Conservation (phyloP, 2,113 vertebrate species). For the Erythrocebus patas region DNA sequence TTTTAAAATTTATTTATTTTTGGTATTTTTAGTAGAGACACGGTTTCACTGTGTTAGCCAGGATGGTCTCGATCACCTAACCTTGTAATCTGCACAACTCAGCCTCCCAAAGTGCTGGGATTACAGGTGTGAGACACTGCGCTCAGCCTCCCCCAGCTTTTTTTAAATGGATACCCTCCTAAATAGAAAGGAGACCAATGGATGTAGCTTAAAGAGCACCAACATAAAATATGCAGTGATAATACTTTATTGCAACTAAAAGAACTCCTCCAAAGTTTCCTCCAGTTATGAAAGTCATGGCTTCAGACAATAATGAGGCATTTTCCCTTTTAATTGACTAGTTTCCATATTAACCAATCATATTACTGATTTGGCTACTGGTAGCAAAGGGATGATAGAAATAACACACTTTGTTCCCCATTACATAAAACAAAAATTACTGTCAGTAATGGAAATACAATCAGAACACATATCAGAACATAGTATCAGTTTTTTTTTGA, state of each 20-base stretch:
- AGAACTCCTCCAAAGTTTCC: background rate
- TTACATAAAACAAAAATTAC: background rate
- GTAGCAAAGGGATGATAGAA: background rate
- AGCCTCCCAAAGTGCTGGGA: no score
- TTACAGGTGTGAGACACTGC: no score
- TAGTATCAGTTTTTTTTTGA: background rate
- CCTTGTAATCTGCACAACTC: no score
- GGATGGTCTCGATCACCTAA: no score
- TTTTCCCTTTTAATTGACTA: background rate
- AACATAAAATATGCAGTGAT: background rate
- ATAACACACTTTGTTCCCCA: background rate
- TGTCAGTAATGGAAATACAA: background rate
- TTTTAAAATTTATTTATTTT: no score
- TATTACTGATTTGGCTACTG: background rate
- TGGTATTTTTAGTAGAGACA: no score
- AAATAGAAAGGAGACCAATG: background rate
- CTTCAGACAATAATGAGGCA: background rate
- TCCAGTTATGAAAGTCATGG: background rate
- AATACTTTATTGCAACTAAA: background rate
- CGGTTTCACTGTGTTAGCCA: no score
- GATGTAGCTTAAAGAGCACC: background rate
- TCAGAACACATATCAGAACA: background rate
- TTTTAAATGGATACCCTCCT: background rate
- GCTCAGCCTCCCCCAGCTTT: background rate
- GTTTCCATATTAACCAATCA: background rate